Percentiles rank a stretch among this genome's conserved stretches.
phyloP scores from a whole-genome alignment of 2,113 vertebrate species.

The Myiopsitta monachus region DNA sequence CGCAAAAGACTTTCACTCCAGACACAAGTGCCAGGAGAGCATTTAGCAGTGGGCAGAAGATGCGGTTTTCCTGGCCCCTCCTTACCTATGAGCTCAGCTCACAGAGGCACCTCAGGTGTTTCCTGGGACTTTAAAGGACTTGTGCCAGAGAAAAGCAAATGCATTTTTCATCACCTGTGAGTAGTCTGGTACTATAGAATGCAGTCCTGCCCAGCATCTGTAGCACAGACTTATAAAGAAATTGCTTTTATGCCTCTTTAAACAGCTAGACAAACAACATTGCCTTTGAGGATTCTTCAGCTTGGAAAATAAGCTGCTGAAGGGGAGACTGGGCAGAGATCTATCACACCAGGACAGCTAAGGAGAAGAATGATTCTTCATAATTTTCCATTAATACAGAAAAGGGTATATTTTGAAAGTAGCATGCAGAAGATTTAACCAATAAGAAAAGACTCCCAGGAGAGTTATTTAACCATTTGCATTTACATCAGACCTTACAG shows the following conservation, averaged over 20 bases:
- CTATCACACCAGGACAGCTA: background rate
- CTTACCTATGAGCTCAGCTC: background rate
- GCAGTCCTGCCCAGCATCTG: background rate
- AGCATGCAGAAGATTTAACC: background rate
- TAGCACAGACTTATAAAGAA: background rate
- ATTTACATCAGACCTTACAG: background rate
- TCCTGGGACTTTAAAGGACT: background rate
- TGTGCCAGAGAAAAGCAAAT: background rate
- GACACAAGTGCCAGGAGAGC: background rate
- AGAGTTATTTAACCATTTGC: background rate
- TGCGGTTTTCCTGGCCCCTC: background rate
- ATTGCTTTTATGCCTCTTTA: slow-evolving; percentile 12
- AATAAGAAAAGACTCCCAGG: background rate
- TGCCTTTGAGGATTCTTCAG: slow-evolving; percentile 17
- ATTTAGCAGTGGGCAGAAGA: background rate
- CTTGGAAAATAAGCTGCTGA: background rate
- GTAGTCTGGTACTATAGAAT: background rate
- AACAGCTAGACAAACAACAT: slow-evolving; percentile 18
- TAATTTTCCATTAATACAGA: slow-evolving; percentile 4
- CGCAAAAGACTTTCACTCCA: background rate
- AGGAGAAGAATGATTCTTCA: background rate
- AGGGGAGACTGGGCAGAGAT: background rate
- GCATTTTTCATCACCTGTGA: slow-evolving; percentile 21
- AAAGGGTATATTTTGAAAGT: slow-evolving; percentile 31
- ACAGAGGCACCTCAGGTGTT: background rate